These are phyloP conservation scores for Aproaerema taeniolella DNA, from an alignment of 2,888 invertebrate genomes.

Conservation along the genomic window DNA sequence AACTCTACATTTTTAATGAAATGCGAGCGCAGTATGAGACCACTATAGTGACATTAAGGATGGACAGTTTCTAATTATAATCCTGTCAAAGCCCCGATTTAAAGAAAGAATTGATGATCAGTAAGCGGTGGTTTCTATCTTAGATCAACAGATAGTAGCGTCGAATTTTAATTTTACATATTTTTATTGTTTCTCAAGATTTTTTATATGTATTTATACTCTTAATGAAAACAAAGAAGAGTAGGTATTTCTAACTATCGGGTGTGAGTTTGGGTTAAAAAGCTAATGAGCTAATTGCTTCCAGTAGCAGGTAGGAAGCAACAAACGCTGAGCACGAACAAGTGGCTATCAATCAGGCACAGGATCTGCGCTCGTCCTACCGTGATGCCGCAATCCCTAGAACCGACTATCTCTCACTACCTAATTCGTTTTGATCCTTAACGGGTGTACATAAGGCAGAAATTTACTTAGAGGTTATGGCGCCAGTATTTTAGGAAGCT, in stretches of 20 bases:
- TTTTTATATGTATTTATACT: no score
- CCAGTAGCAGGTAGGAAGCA: constrained; percentile 19
- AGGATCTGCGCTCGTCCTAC: constrained; percentile 69
- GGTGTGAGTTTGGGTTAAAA: no score
- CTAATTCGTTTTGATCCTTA: constrained; percentile 19
- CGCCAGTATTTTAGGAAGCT: constrained; percentile 72
- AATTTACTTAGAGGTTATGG: constrained; percentile 31
- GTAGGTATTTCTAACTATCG: no score
- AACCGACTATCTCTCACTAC: constrained; percentile 22
- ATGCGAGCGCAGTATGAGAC: constrained; percentile 76
- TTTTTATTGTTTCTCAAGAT: no score
- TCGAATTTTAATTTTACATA: constrained; percentile 50
- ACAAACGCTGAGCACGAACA: constrained; percentile 20
- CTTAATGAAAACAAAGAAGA: no score
- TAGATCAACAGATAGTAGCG: constrained; percentile 59
- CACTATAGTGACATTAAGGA: constrained; percentile 73
- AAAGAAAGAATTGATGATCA: constrained; percentile 72
- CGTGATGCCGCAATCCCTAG: constrained; percentile 63
- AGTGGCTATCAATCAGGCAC: constrained; percentile 54
- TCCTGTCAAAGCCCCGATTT: constrained; percentile 72
- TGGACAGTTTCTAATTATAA: constrained; percentile 76
- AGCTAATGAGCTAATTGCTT: constrained; percentile 8
- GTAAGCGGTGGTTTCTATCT: constrained; percentile 64
- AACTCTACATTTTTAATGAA: constrained; percentile 64
- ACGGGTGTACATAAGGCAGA: constrained; percentile 20